Conservation (phyloP, 2,888 invertebrate genomes). For the Diploptera punctata region DNA sequence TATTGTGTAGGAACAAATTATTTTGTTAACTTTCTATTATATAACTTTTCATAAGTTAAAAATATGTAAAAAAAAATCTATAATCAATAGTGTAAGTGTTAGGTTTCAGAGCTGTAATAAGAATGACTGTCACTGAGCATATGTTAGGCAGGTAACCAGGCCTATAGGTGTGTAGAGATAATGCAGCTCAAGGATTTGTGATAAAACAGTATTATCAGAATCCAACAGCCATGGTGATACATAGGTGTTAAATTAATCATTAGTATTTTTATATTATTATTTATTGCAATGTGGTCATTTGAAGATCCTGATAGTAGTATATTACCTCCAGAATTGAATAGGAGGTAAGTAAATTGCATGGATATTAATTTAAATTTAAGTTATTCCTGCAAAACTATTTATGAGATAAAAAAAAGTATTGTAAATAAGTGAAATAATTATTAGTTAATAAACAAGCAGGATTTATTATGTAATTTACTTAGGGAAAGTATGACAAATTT, state of each 20-base stretch:
- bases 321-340: constrained; percentile 82
- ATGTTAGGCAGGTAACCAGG: neutral
- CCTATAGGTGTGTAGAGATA: neutral
- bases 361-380: too few relatives aligned
- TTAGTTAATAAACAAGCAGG: too few relatives aligned
- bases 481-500: too few relatives aligned
- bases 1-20: too few relatives aligned
- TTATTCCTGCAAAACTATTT: neutral
- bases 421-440: too few relatives aligned
- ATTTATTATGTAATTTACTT: too few relatives aligned
- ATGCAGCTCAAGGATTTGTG: constrained; percentile 9
- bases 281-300: constrained; percentile 60
- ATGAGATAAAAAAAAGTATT: too few relatives aligned
- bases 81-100: too few relatives aligned
- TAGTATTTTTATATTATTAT: neutral
- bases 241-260: neutral
- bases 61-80: too few relatives aligned
- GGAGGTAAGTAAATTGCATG: constrained; percentile 70
- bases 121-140: neutral
- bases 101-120: too few relatives aligned
- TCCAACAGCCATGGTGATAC: neutral
- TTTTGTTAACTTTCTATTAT: too few relatives aligned
- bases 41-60: too few relatives aligned
- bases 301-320: constrained; percentile 86
- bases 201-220: constrained; percentile 9